A percentile compares a stretch with the other conserved stretches of the same genome.
Evolutionary conservation across 2,888 invertebrate species (phyloP).

Genomic region (Hemistola chrysoprasaria): DNA sequence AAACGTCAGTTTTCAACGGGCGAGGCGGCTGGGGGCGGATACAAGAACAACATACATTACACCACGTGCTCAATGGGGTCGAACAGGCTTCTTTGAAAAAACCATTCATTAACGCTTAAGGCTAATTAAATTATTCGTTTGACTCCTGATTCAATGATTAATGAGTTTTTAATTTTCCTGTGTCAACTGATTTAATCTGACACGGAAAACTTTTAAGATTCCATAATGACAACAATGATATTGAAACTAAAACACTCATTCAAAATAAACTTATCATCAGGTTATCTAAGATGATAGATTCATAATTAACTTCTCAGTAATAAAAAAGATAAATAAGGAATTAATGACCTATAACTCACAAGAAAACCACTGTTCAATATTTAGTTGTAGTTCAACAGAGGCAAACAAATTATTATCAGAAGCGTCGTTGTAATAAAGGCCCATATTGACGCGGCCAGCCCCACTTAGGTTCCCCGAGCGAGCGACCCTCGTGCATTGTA

Average conservation of each 20-base stretch:
- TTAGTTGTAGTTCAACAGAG: constrained; percentile 41
- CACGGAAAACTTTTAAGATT: too few relatives aligned
- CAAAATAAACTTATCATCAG: too few relatives aligned
- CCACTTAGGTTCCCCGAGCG: constrained; percentile 71
- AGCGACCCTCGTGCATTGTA: constrained; percentile 76
- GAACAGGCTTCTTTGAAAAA: constrained; percentile 40
- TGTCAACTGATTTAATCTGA: constrained; percentile 20
- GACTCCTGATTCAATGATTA: background rate
- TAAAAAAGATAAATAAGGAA: too few relatives aligned
- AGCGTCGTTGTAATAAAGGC: constrained; percentile 72
- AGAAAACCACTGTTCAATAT: constrained; percentile 21
- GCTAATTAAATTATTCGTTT: constrained; percentile 16
- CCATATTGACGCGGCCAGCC: constrained; percentile 77
- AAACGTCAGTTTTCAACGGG: constrained; percentile 62
- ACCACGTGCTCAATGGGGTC: constrained; percentile 60
- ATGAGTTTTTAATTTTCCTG: background rate
- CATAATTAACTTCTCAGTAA: too few relatives aligned
- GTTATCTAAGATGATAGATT: too few relatives aligned
- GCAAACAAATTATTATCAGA: constrained; percentile 71
- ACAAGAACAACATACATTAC: constrained; percentile 53
- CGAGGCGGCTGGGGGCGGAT: constrained; percentile 64
- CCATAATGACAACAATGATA: too few relatives aligned
- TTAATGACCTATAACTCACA: too few relatives aligned
- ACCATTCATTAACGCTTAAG: constrained; percentile 24
- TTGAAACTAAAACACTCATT: too few relatives aligned